Percentiles rank a stretch among this genome's conserved stretches.
Evolutionary conservation across 2,797 vertebrate species (phyloP).

Genomic region (Hoplostethus atlanticus): DNA sequence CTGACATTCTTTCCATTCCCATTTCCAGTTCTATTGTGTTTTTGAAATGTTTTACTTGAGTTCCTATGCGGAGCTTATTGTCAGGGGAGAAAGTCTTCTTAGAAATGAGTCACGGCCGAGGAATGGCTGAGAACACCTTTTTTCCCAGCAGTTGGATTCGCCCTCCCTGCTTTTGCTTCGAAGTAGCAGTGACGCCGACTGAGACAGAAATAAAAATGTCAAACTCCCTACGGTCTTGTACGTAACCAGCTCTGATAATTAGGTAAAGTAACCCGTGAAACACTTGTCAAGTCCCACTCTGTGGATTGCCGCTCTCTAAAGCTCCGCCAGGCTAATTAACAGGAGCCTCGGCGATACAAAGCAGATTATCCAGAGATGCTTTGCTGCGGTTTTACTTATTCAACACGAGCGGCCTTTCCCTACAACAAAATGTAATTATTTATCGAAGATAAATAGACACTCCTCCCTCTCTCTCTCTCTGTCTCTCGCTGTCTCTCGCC

Average conservation of each 20-base stretch:
- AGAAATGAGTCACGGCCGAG: constrained; percentile 36
- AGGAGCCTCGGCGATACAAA: constrained; percentile 17
- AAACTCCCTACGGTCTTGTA: too few species aligned
- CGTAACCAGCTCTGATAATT: too few species aligned
- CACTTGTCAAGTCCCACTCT: not conserved
- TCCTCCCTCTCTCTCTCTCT: not conserved
- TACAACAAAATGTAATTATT: constrained; percentile 36
- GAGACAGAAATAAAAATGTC: not conserved
- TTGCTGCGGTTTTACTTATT: constrained; percentile 32
- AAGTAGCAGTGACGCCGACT: not conserved
- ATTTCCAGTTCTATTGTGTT: too few species aligned
- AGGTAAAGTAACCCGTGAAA: not conserved
- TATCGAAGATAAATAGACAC: constrained; percentile 26
- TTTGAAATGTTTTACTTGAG: not conserved
- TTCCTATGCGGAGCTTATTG: constrained; percentile 2
- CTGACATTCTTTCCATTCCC: not conserved
- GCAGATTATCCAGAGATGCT: constrained; percentile 8
- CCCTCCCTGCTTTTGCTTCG: not conserved
- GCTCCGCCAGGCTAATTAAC: constrained; percentile 24
- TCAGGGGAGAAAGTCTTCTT: not conserved
- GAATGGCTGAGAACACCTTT: constrained; percentile 16
- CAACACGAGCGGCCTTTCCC: constrained; percentile 11
- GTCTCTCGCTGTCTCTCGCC: not conserved
- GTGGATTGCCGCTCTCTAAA: constrained; percentile 4
- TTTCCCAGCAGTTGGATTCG: not conserved